Evolutionary conservation across 2,113 vertebrate genomes (phyloP), one percentile per base, ranked within the genome.

Genomic region (Noturus placidus): DNA sequence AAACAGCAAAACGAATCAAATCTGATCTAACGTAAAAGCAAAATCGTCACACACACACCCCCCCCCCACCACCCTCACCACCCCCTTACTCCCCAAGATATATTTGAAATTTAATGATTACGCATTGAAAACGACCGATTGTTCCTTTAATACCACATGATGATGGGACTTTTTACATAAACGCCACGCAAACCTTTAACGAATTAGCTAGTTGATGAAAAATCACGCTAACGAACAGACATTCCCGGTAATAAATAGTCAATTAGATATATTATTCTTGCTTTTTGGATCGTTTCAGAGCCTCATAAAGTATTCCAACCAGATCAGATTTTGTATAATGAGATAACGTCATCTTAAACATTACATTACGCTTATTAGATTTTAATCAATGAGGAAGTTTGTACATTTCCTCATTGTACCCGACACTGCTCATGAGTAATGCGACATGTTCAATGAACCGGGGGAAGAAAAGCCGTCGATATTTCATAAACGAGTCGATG

Each of bases 371-470:
- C 25, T 52, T 69, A 33, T 19, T 80, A 59, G 30, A 38, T 22
- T 42, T 50, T 79, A 38, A 22, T 42, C 22, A 2, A 7, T 46
- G 42, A 46, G 78, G 52, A n/a, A 69, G 30, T 84, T 56, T 33
- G 35, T n/a, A 6, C 13, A 74, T 38, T 42, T 38, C 25, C 5
- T 19, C 25, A 35, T 72, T 46, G n/a, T 57, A 25, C 83, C 54
- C n/a, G 77, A 61, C 84, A 61, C 84, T 61, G 70, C 84, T 85
- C 84, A 76, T 85, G 52, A 76, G 69, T 15, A 56, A 56, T 0
- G 4, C 5, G 54, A 15, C 17, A 20, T 6, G 7, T 13, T 13
- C 50, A 70, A 30, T 69, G 38, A 38, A 38, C 38, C 38, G 38
- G 38, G 38, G 38, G 4, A 4, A 42, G 27, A 5, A 69, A 82